phyloP scores from a whole-genome alignment of 2,888 invertebrate species.

The Lepetodrilus schrolli region DNA sequence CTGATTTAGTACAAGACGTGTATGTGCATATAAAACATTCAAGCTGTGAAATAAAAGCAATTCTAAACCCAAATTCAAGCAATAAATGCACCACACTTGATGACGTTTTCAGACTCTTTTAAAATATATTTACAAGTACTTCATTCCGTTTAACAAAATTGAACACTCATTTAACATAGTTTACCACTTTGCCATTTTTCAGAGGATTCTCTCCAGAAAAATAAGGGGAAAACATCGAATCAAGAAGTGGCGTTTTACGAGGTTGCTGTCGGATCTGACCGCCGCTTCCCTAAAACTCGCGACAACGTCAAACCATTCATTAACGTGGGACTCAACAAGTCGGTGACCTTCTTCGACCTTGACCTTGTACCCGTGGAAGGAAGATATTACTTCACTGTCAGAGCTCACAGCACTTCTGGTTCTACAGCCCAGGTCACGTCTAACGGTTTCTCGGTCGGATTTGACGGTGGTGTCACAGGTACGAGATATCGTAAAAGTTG shows the following conservation, averaged over 20 bases:
- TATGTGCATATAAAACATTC: no score
- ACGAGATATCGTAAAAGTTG: no score
- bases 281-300: conserved; percentile 52
- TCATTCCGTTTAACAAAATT: no score
- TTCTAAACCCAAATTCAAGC: no score
- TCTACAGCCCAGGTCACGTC: conserved; percentile 51
- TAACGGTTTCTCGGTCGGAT: conserved; percentile 56
- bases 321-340: conserved; percentile 51
- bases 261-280: conserved; percentile 58
- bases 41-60: no score
- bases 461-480: conserved; percentile 48
- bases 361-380: conserved; percentile 43
- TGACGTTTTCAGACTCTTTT: no score
- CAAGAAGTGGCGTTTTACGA: conserved; percentile 54
- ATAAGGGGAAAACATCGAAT: conserved; percentile 30
- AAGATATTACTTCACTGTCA: conserved; percentile 58
- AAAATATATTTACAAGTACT: no score
- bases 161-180: no score
- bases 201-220: conserved; percentile 46
- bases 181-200: conserved; percentile 1
- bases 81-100: no score
- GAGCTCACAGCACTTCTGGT: conserved; percentile 49
- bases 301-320: conserved; percentile 56
- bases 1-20: no score
- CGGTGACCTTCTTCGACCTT: conserved; percentile 52